phyloP scores from a whole-genome alignment of 2,888 invertebrate genomes.

The Notodonta dromedarius region DNA sequence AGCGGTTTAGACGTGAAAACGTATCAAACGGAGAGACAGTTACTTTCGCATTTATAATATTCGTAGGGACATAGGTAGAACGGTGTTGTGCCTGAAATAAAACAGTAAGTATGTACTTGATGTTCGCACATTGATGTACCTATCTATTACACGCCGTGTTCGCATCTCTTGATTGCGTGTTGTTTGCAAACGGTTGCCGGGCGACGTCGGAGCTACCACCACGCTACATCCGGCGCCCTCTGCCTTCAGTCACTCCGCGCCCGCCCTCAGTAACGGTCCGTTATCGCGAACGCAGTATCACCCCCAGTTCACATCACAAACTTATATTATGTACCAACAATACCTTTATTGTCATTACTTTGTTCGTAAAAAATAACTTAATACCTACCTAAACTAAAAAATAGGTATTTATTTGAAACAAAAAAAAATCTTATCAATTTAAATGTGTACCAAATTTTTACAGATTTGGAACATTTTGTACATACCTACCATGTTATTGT shows the following conservation, averaged over 20 bases:
- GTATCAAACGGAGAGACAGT: no score
- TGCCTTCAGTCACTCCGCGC: constrained; percentile 65
- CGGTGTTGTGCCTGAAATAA: constrained; percentile 11
- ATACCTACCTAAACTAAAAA: no score
- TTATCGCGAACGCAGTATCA: constrained; percentile 22
- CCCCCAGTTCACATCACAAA: not conserved
- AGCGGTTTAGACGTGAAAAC: no score
- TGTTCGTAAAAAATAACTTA: not conserved
- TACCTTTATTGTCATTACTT: constrained; percentile 7
- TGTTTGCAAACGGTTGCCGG: constrained; percentile 78
- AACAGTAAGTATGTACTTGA: not conserved
- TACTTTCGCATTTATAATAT: no score
- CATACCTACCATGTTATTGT: not conserved
- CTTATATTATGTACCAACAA: constrained; percentile 6
- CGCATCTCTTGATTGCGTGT: constrained; percentile 49
- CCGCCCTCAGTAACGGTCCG: constrained; percentile 59
- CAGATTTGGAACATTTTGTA: no score
- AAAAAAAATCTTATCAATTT: no score
- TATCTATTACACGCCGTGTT: not conserved
- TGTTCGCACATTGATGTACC: no score
- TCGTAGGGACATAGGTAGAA: constrained; percentile 14
- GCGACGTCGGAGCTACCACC: constrained; percentile 62
- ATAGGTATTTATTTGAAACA: no score
- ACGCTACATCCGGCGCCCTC: constrained; percentile 68
- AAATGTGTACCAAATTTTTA: no score